These are phyloP conservation scores for Caracal caracal DNA, from an alignment of 2,113 vertebrate species.

Conservation along the genomic window DNA sequence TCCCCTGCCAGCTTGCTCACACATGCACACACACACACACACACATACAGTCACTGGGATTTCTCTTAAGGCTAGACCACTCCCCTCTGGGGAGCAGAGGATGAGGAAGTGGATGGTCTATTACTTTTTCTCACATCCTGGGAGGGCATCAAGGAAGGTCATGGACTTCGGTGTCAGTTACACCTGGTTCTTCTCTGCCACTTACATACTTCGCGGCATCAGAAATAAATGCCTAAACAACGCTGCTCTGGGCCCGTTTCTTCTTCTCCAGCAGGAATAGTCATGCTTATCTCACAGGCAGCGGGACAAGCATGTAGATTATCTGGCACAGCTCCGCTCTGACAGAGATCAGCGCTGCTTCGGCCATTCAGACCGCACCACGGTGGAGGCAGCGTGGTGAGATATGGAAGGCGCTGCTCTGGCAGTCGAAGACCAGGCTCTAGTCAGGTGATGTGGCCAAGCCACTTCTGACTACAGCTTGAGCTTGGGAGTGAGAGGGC, in stretches of 20 bases:
- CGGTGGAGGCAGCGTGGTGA: not conserved
- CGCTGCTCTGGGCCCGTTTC: not conserved
- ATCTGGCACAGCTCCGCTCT: not conserved
- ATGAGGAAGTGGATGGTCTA: not conserved
- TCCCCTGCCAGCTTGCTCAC: not conserved
- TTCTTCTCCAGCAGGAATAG: not conserved
- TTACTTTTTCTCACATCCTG: not conserved
- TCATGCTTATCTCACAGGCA: not conserved
- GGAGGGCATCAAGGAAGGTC: not conserved
- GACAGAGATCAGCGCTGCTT: not conserved
- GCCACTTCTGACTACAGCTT: not conserved
- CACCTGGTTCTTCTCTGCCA: not conserved
- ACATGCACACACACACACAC: not conserved
- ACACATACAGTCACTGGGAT: not conserved
- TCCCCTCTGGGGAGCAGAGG: not conserved
- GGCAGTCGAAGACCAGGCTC: not conserved
- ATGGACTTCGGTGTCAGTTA: not conserved
- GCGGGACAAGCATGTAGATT: not conserved
- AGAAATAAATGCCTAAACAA: not conserved
- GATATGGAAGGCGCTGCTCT: no score
- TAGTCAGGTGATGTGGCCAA: not conserved
- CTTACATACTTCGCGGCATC: not conserved
- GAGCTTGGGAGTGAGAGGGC: not conserved
- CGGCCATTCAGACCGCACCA: accelerated
- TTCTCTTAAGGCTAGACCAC: not conserved